phyloP scores from a whole-genome alignment of 1,140 invertebrate species.

The Contarinia nasturtii region DNA sequence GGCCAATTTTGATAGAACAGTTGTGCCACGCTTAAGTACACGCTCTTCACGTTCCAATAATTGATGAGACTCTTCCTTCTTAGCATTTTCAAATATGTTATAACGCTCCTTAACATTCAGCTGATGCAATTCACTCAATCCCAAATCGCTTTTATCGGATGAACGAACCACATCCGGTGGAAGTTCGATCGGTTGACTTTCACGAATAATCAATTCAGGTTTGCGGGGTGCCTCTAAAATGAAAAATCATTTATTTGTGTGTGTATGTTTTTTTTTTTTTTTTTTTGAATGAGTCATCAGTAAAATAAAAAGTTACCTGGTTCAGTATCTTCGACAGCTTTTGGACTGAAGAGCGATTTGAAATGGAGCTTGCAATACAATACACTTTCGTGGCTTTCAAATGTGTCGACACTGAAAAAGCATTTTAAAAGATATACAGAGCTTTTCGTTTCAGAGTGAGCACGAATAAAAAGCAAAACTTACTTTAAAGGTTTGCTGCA shows the following conservation, averaged over 20 bases:
- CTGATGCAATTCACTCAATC: conserved; percentile 60
- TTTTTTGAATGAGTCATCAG: background rate
- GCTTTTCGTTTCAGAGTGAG: background rate
- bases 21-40: conserved; percentile 31
- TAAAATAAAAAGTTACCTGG: conserved; percentile 31
- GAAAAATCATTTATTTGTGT: background rate
- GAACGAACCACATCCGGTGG: conserved; percentile 82
- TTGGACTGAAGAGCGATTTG: conserved; percentile 76
- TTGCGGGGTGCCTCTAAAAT: conserved; percentile 33
- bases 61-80: conserved; percentile 24
- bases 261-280: background rate
- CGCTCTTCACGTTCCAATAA: conserved; percentile 36
- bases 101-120: conserved; percentile 73
- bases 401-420: conserved; percentile 61
- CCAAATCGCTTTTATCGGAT: conserved; percentile 74
- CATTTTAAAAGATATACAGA: conserved; percentile 5
- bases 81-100: conserved; percentile 54
- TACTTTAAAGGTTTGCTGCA: conserved; percentile 77
- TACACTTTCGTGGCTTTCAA: conserved; percentile 69
- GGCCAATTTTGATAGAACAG: conserved; percentile 59
- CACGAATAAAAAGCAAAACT: conserved; percentile 16
- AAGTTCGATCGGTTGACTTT: conserved; percentile 71
- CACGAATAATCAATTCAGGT: conserved; percentile 77
- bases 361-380: conserved; percentile 89
- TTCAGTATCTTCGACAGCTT: conserved; percentile 59